Conservation (phyloP, 30 jellyfish, hydroid and myxozoan species). For the Hydractinia echinata region DNA sequence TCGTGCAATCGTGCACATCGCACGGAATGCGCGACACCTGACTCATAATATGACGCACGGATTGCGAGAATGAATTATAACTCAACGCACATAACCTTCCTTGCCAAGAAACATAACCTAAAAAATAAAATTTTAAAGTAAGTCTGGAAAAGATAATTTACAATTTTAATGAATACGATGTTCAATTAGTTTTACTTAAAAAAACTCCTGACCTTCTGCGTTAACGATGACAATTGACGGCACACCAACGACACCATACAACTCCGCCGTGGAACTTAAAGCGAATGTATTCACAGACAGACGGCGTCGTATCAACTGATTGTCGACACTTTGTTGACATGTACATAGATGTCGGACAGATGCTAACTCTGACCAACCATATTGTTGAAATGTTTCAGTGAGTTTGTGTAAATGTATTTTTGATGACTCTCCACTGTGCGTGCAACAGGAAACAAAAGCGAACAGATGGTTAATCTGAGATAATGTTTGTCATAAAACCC, state of each 20-base stretch:
- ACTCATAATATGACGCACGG: conserved; percentile 34
- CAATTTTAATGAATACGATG: background rate
- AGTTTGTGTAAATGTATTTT: conserved; percentile 44
- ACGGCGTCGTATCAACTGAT: conserved; percentile 35
- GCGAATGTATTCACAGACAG: conserved; percentile 34
- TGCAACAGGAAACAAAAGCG: conserved; percentile 62
- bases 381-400: conserved; percentile 18
- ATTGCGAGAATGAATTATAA: conserved; percentile 17
- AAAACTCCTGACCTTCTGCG: conserved; percentile 27
- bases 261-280: conserved; percentile 43
- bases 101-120: conserved; percentile 58
- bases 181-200: background rate
- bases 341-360: conserved; percentile 52
- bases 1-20: conserved; percentile 41
- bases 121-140: background rate
- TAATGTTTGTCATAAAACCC: too few species aligned
- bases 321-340: conserved; percentile 43
- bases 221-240: conserved; percentile 49
- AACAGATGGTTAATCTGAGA: conserved; percentile 1
- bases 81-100: conserved; percentile 53
- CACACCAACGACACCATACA: conserved; percentile 49
- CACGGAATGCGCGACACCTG: conserved; percentile 34
- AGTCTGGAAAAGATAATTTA: background rate
- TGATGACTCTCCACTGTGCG: conserved; percentile 59
- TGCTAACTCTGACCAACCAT: conserved; percentile 33